These are phyloP conservation scores for Catharus fuscescens DNA, from an alignment of 2,113 vertebrate species.

Conservation along the genomic window DNA sequence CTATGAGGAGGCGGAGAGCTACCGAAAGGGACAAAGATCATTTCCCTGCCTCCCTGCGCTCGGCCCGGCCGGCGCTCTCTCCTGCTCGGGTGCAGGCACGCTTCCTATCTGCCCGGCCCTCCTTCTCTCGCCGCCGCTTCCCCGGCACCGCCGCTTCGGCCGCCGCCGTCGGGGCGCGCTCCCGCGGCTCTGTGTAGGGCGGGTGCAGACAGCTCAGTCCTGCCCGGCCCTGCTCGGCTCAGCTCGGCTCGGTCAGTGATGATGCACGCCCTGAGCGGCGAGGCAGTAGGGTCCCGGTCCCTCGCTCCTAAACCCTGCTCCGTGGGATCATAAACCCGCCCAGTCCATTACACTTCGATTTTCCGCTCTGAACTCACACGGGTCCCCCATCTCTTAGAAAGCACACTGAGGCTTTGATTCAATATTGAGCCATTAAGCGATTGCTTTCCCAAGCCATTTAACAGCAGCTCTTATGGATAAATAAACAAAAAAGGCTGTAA, in stretches of 20 bases:
- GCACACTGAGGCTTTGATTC: slow-evolving; percentile 64
- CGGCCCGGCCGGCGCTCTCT: neutral
- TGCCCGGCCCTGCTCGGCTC: accelerated
- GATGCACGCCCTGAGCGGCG: neutral
- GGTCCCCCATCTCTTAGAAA: neutral
- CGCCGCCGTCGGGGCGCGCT: neutral
- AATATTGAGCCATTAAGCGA: slow-evolving; percentile 89
- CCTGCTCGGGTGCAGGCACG: neutral
- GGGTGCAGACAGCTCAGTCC: accelerated
- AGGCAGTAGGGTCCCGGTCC: neutral
- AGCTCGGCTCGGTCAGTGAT: neutral
- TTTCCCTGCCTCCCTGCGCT: slow-evolving; percentile 16
- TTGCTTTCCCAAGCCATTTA: slow-evolving; percentile 88
- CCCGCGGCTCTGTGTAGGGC: neutral
- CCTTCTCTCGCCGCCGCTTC: slow-evolving; percentile 62
- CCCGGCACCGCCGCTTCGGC: neutral
- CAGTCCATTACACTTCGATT: slow-evolving; percentile 65
- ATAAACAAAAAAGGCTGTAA: slow-evolving; percentile 88
- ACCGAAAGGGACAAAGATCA: slow-evolving; percentile 80
- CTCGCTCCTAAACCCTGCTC: neutral
- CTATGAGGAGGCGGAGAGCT: slow-evolving; percentile 71
- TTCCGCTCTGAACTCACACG: slow-evolving; percentile 59
- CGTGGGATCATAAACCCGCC: slow-evolving; percentile 25
- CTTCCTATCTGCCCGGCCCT: slow-evolving; percentile 49
- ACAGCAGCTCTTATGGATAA: slow-evolving; percentile 87